Evolutionary conservation across 2,797 vertebrate species (phyloP), one percentile per base, ranked within the genome.

Genomic region (Rachycentron canadum): DNA sequence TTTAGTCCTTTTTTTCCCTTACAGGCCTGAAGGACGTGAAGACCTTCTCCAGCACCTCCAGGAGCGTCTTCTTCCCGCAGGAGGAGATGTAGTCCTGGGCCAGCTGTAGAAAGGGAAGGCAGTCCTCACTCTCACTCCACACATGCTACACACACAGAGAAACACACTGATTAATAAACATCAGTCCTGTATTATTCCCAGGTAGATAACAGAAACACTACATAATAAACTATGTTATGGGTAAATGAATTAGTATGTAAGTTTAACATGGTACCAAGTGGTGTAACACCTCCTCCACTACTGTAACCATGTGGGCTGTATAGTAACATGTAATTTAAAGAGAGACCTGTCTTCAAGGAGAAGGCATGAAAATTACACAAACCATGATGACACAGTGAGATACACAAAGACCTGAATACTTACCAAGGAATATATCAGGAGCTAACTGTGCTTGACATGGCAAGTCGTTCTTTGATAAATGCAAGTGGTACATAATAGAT

Each of bases 121-220:
- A 99, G 93, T 99, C 98, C 91, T 99, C 98, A 6, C 98, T 99
- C 93, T 99, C 98, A 3, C 98, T 99, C 98, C 98, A 99, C 85
- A 99, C 98, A 0, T 99, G 98, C 98, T 99, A 79, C 40, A 79
- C 32, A 76, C 79, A 83, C 62, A 82, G 3, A 73, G 0, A 78
- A 11, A 74, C 62, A 79, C 47, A 61, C 52, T 60, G 4, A 76
- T 10, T 3, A 53, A 68, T 11, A 67, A 49, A 16, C 19, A 17
- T 17, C 34, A 14, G 10, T 21, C 60, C 25, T 7, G 38, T 21
- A 5, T 28, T 40, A 3, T 2, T 58, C 2, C 12, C 26, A 47
- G 28, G 26, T 6, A 21, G 32, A 26, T 7, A 32, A 45, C 13
- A 5, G 14, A 36, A 52, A 36, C 21, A 52, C 19, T 21, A 1